phyloP scores from a whole-genome alignment of 2,888 invertebrate species.

The Amblyteles armatorius region DNA sequence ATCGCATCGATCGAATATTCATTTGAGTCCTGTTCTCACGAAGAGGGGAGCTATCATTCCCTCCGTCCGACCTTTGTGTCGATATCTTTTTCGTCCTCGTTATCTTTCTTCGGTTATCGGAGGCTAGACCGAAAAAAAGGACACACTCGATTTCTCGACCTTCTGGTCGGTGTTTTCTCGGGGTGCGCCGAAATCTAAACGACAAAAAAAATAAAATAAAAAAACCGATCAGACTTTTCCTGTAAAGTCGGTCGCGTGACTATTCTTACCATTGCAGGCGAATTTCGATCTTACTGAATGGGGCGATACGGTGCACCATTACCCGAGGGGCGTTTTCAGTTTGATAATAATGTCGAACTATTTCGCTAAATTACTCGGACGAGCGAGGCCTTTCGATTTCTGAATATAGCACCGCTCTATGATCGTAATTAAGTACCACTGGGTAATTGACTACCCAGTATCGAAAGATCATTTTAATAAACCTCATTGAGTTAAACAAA shows the following conservation, averaged over 20 bases:
- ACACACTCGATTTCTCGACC: not conserved
- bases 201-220: not conserved
- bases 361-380: not conserved
- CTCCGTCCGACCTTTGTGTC: not conserved
- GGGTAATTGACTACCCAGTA: no score
- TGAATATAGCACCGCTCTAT: not conserved
- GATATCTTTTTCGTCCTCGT: not conserved
- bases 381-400: not conserved
- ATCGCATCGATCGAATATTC: conserved; percentile 48
- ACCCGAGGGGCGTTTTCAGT: not conserved
- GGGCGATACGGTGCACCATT: not conserved
- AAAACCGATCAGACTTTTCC: not conserved
- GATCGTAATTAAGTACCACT: not conserved
- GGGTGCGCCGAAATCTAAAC: conserved; percentile 50
- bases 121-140: conserved; percentile 3
- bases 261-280: not conserved
- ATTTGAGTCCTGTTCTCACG: conserved; percentile 17
- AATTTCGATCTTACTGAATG: not conserved
- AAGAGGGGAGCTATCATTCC: conserved; percentile 1
- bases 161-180: conserved; percentile 3
- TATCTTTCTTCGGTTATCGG: not conserved
- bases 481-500: no score
- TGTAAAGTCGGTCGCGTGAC: conserved; percentile 14
- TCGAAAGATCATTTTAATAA: no score
- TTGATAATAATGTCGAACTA: not conserved